Evolutionary conservation across 2,888 invertebrate genomes (phyloP), one percentile per base, ranked within the genome.

Genomic region (Mesoligia furuncula): DNA sequence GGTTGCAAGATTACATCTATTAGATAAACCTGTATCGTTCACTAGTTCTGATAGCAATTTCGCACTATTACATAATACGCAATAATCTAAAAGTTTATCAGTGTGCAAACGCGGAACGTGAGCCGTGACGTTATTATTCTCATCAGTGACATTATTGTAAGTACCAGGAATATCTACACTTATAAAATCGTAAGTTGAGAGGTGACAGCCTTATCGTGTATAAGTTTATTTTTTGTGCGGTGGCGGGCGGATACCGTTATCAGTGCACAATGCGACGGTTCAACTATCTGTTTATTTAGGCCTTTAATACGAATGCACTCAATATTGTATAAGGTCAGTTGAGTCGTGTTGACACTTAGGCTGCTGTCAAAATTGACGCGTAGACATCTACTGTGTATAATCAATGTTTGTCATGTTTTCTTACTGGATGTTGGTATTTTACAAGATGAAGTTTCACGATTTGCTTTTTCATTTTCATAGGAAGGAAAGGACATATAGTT

Each of bases 261-360:
- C 95, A 88, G 85, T 86, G 86, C 83, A 90, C 88, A 89, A 81
- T 68, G 88, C 89, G 89, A 85, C 85, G 79, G 90, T 86, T 90
- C 82, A 87, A 84, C 86, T 87, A 87, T 88, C 89, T 93, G 92
- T 94, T 94, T 94, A 92, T 92, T 93, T 93, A 92, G 93, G 91
- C 90, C 90, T 87, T 85, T 87, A 85, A 85, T 85, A 84, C 87
- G 87, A 89, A 88, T 90, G 92, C 91, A 91, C 86, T 80, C 81
- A 89, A 88, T 90, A 90, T 95, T 96, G 95, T 85, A 95, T 90
- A 93, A 95, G 96, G 96, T 96, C 95, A 95, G 95, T 95, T 91
- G 87, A 89, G 86, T 87, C 90, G 84, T 80, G 80, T 84, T 84
- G 85, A 83, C 81, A 80, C 74, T 81, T 87, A n/a, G 54, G n/a